phyloP scores from a whole-genome alignment of 2,797 vertebrate species.

The Rhinogobio ventralis region DNA sequence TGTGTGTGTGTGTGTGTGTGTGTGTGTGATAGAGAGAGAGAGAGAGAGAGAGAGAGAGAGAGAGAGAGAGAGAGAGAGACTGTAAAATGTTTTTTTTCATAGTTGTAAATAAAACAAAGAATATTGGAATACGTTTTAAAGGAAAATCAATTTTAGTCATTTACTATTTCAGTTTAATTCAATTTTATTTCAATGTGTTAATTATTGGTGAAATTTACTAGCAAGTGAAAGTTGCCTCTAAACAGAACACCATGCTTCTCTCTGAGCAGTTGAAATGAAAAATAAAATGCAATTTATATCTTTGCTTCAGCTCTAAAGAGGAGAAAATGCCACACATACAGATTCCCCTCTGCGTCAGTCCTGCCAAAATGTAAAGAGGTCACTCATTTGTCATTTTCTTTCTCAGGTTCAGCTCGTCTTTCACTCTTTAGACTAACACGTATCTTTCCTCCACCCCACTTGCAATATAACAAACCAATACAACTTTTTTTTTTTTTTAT shows the following conservation, averaged over 20 bases:
- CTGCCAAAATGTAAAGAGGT: constrained; percentile 34
- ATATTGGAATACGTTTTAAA: not conserved
- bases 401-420: constrained; percentile 7
- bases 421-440: not conserved
- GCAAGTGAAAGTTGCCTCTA: not conserved
- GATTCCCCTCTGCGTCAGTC: constrained; percentile 41
- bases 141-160: not conserved
- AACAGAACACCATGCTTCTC: constrained; percentile 46
- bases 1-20: not conserved
- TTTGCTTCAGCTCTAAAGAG: constrained; percentile 35
- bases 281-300: constrained; percentile 56
- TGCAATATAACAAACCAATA: not conserved
- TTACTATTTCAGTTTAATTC: too few relatives aligned
- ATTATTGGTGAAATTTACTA: too few relatives aligned
- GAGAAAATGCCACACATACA: constrained; percentile 42
- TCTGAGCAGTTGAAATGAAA: constrained; percentile 45
- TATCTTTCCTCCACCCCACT: not conserved
- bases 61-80: too few relatives aligned
- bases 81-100: not conserved
- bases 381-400: not conserved
- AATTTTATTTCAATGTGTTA: too few relatives aligned
- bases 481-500: not conserved
- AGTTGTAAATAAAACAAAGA: too few relatives aligned
- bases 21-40: too few relatives aligned
- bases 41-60: too few relatives aligned